Conservation (phyloP, 2,797 vertebrate species). For the Momotus momota region DNA sequence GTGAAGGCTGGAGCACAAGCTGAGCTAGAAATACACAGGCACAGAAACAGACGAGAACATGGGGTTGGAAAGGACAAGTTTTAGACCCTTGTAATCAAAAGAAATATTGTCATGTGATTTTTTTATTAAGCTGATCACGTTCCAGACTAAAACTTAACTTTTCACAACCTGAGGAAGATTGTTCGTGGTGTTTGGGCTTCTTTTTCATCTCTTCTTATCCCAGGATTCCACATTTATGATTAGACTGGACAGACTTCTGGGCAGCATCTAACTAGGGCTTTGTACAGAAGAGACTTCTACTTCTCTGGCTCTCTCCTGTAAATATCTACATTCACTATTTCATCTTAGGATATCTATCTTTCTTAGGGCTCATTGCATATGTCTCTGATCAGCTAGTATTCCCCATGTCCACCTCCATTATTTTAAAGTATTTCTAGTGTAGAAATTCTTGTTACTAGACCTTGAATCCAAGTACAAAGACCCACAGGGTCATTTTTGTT, state of each 20-base stretch:
- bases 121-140: background rate
- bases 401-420: background rate
- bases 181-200: background rate
- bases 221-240: background rate
- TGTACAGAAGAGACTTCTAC: background rate
- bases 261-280: background rate
- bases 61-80: background rate
- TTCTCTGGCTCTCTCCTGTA: background rate
- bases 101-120: background rate
- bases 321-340: background rate
- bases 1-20: background rate
- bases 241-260: background rate
- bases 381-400: background rate
- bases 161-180: background rate
- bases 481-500: background rate
- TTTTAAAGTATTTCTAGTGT: background rate
- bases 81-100: background rate
- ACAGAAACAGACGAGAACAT: background rate
- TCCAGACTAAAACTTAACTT: background rate
- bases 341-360: background rate
- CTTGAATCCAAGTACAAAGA: background rate
- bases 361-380: background rate
- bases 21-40: background rate
- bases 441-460: background rate
- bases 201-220: background rate